Base-by-base conservation (phyloP, 2,888 invertebrate species). In the Mesorhabditis sp. region DNA sequence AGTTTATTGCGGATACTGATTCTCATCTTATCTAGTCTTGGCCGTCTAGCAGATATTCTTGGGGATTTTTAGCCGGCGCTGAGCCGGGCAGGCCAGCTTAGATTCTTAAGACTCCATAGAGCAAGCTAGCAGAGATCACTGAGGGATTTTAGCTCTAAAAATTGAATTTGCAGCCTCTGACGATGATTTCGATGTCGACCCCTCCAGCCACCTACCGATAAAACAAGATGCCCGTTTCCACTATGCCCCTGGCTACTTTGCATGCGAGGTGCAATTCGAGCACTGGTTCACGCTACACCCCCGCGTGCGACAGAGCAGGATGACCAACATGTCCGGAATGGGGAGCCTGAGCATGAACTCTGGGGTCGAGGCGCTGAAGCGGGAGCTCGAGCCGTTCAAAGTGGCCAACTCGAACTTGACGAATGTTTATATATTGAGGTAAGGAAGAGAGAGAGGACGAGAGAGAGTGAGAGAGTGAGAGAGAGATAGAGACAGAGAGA, bases 181-280 rank as follows among this genome's bases (percentile, higher is more conserved):
- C n/a, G 58, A 50, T 50, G 58, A 50, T 50, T 50, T 50, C 58
- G 58, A 50, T 10, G 58, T 10, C n/a, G 58, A 50, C 2, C 10
- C 7, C 10, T 10, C 10, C 58, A 10, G 58, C 58, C 58, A 50
- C 2, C 10, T n/a, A 2, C 58, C 58, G 2, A 58, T 69, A 13
- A 44, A 61, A 5, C 41, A 69, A 5, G 50, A 65, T 3, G 75
- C 75, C 50, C 71, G 76, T 7, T 78, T 66, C 71, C 72, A 73
- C 65, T 89, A 90, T 80, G 88, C 87, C 62, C 89, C 91, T 0
- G 92, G 92, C 4, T 89, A 90, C 85, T 92, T 92, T 86, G 89
- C 90, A 62, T 92, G 92, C 85, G 90, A 90, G 4, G 89, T 90
- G n/a, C 72, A 72, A 41, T 62, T 68, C n/a, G 71, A 73, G 66